Conservation (phyloP, 1,140 invertebrate genomes). For the Apis mellifera region Amel_HAv3.1 CM009931.2:18320501-18321000, state of each 20-base stretch:
- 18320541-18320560: too few relatives aligned
- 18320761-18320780: conserved; percentile 93
- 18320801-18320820: conserved; percentile 93
- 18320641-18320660: too few relatives aligned
- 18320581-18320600: too few relatives aligned
- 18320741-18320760: conserved; percentile 86
- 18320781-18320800: conserved; percentile 91
- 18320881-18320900: conserved; percentile 91
- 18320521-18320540: too few relatives aligned
- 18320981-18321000: conserved; percentile 85
- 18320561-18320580: too few relatives aligned
- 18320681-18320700: not conserved
- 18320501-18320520: too few relatives aligned
- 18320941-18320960: conserved; percentile 89
- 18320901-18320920: conserved; percentile 94
- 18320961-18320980: conserved; percentile 84
- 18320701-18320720: not conserved
- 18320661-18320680: not conserved
- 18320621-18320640: too few relatives aligned
- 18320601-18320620: too few relatives aligned
- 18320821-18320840: conserved; percentile 91
- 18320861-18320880: conserved; percentile 91
- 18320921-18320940: conserved; percentile 92
- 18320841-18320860: conserved; percentile 91
- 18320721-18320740: not conserved